Evolutionary conservation across 2,888 invertebrate genomes (phyloP).

Genomic region (Spodoptera exigua): DNA sequence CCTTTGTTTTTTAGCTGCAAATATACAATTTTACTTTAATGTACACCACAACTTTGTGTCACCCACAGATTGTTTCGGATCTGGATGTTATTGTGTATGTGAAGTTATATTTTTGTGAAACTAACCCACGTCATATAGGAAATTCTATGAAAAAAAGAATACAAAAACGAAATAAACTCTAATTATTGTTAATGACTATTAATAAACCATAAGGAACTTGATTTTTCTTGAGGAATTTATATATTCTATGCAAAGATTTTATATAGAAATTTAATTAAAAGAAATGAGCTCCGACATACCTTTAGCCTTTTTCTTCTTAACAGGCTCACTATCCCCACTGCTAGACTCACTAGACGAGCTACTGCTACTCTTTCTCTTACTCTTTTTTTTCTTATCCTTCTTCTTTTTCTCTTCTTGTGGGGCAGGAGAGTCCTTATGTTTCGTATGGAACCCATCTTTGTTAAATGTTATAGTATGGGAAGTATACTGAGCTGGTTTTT

Average conservation of each 20-base stretch:
- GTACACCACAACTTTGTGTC: too few species aligned
- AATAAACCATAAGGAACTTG: too few species aligned
- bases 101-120: too few species aligned
- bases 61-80: too few species aligned
- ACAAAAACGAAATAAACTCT: too few species aligned
- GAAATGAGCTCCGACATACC: conserved; percentile 45
- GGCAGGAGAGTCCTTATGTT: conserved; percentile 68
- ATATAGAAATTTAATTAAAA: neutral
- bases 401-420: conserved; percentile 83
- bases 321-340: conserved; percentile 77
- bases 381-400: conserved; percentile 85
- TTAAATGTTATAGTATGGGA: conserved; percentile 85
- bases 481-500: conserved; percentile 74
- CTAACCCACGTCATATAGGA: too few species aligned
- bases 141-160: too few species aligned
- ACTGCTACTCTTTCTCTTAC: conserved; percentile 79
- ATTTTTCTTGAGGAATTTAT: too few species aligned
- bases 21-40: too few species aligned
- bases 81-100: too few species aligned
- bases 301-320: conserved; percentile 88
- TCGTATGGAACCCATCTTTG: conserved; percentile 85
- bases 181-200: too few species aligned
- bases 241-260: too few species aligned
- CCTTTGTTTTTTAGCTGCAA: conserved; percentile 69
- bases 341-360: conserved; percentile 70